These are phyloP conservation scores for Morpho deidamia DNA, from an alignment of 2,888 invertebrate genomes.

Conservation along the genomic window DNA sequence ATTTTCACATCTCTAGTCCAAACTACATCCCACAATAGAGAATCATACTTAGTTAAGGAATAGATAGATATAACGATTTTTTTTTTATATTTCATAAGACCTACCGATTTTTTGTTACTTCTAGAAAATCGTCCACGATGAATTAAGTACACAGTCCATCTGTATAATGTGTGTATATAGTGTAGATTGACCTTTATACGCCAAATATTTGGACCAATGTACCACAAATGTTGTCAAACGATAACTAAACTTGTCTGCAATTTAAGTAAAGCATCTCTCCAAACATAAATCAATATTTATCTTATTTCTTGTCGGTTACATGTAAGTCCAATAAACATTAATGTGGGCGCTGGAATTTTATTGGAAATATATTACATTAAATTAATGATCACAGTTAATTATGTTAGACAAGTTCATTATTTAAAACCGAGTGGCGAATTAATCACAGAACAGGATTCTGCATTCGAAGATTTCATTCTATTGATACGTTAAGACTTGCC, in stretches of 20 bases:
- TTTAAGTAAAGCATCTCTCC: background rate
- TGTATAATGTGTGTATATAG: too few species aligned
- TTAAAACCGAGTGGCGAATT: slow-evolving; percentile 30
- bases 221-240: too few species aligned
- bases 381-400: slow-evolving; percentile 40
- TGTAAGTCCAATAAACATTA: slow-evolving; percentile 11
- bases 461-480: slow-evolving; percentile 20
- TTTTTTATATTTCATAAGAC: too few species aligned
- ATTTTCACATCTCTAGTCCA: too few species aligned
- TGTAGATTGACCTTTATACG: too few species aligned
- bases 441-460: slow-evolving; percentile 31
- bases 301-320: slow-evolving; percentile 7
- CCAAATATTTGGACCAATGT: too few species aligned
- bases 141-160: too few species aligned
- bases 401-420: slow-evolving; percentile 32
- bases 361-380: slow-evolving; percentile 32
- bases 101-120: too few species aligned
- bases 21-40: too few species aligned
- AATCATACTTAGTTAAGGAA: too few species aligned
- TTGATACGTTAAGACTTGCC: slow-evolving; percentile 12
- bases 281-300: slow-evolving; percentile 9
- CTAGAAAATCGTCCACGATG: too few species aligned
- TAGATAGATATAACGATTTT: too few species aligned
- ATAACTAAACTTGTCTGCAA: background rate
- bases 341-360: slow-evolving; percentile 23